Evolutionary conservation across 1,140 invertebrate genomes (phyloP), one percentile per base, ranked within the genome.

Genomic region (Charaxes varanes): DNA sequence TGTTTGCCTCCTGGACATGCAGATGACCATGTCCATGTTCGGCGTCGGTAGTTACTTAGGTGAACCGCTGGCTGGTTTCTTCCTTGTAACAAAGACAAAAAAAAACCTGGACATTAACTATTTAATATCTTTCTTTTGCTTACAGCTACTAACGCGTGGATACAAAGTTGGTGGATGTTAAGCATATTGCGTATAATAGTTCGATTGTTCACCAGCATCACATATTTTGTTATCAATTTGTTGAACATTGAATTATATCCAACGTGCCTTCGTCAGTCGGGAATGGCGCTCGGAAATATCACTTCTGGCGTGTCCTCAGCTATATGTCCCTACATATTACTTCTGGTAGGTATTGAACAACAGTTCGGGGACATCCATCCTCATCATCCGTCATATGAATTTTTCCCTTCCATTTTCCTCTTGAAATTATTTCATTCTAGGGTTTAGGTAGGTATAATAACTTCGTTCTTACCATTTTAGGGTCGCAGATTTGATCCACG

Each of bases 281-380:
- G 90, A 31, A 86, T 88, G 58, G 86, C 88, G 1, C 62, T 91
- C 45, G 87, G 88, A 23, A 86, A 87, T 47, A 85, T 90, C 31
- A 64, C 88, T 22, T 86, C 87, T 6, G 88, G 87, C 57, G 61
- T 76, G 11, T 77, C 88, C 17, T 85, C 86, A 30, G 88, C 90
- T 6, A 36, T 92, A 5, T 88, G 89, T 0, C 92, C 93, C 0
- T 93, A 93, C 58, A 84, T 94, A 21, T 87, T 92, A 2, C 90
- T 90, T 60, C 72, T 91, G 70, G 92, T 92, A 86, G 87, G 82
- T 70, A n/a, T n/a, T n/a, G n/a, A n/a, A n/a, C n/a, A n/a, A n/a
- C n/a, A n/a, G n/a, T n/a, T n/a, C n/a, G n/a, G n/a, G n/a, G n/a
- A n/a, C n/a, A n/a, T n/a, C n/a, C n/a, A n/a, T n/a, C n/a, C n/a